Evolutionary conservation across 2,113 vertebrate genomes (phyloP).

Genomic region (Deroptyus accipitrinus): DNA sequence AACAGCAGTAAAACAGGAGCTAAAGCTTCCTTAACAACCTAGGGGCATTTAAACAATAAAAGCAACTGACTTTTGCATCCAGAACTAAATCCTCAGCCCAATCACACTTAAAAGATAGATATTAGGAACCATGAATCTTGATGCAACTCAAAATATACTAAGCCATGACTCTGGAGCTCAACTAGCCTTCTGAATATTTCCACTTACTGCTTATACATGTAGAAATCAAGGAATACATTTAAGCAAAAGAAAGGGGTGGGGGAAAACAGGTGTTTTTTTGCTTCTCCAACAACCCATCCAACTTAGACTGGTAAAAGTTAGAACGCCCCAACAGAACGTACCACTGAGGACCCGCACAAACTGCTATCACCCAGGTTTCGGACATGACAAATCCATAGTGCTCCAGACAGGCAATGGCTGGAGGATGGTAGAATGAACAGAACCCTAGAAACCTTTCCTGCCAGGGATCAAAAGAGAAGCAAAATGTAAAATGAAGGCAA

Average conservation of each 20-base stretch:
- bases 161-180: background rate
- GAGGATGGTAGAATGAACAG: background rate
- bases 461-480: background rate
- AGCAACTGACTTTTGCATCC: background rate
- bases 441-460: background rate
- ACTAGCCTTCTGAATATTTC: background rate
- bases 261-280: accelerated
- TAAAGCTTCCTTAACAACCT: background rate
- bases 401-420: background rate
- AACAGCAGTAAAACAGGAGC: background rate
- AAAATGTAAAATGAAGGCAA: background rate
- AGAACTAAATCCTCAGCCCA: background rate
- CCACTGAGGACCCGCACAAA: background rate
- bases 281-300: background rate
- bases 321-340: background rate
- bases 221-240: background rate
- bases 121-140: background rate
- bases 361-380: background rate
- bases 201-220: background rate
- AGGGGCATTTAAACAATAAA: background rate
- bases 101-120: background rate
- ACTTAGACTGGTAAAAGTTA: background rate
- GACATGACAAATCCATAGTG: background rate
- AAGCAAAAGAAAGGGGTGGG: too few relatives aligned
- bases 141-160: background rate